These are phyloP conservation scores for Chrosomus eos DNA, from an alignment of 2,797 vertebrate genomes.

Conservation along the genomic window DNA sequence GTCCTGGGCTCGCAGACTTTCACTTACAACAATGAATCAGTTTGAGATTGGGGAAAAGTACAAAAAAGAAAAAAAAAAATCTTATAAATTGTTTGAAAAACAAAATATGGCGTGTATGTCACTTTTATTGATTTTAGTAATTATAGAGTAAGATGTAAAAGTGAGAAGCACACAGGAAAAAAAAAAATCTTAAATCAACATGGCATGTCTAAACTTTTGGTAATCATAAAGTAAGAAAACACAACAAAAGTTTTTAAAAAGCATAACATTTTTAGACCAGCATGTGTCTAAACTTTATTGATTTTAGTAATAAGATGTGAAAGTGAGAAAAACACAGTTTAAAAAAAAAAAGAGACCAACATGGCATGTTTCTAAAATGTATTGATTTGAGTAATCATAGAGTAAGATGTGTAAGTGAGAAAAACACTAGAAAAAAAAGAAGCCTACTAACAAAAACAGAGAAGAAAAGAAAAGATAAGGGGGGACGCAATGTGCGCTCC, in stretches of 20 bases:
- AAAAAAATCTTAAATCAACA: background rate
- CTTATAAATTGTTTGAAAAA: background rate
- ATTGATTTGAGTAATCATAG: background rate
- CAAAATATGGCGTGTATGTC: background rate
- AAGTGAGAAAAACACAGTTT: background rate
- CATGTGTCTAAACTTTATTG: background rate
- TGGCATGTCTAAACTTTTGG: background rate
- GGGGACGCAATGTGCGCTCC: slow-evolving; percentile 76
- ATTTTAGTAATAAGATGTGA: background rate
- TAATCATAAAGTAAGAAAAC: slow-evolving; percentile 1
- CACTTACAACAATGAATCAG: background rate
- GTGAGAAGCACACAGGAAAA: background rate
- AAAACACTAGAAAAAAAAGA: slow-evolving; percentile 30
- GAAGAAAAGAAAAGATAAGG: slow-evolving; percentile 66
- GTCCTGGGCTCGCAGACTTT: slow-evolving; percentile 70
- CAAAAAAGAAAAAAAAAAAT: background rate
- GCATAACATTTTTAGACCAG: background rate
- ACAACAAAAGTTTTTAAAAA: background rate
- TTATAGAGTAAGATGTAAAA: slow-evolving; percentile 16
- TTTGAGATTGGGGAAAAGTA: background rate
- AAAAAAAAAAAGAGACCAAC: background rate
- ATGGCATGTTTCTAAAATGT: background rate
- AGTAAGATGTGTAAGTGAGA: background rate
- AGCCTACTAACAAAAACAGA: slow-evolving; percentile 62
- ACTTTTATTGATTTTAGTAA: slow-evolving; percentile 6